phyloP scores from a whole-genome alignment of 2,113 vertebrate species.

The Verasper variegatus region DNA sequence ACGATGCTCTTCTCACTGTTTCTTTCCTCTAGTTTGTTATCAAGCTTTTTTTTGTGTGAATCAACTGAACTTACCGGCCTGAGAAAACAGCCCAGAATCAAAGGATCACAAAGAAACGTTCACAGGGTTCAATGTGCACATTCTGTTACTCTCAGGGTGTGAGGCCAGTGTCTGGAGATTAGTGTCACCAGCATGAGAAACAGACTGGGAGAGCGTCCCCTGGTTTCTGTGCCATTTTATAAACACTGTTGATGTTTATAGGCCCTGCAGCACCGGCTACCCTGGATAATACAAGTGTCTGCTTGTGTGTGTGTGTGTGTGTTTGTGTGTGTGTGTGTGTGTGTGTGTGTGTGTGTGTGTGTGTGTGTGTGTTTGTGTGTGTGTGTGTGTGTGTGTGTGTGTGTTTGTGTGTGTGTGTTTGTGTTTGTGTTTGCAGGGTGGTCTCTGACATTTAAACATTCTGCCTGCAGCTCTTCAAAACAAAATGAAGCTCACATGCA shows the following conservation, averaged over 20 bases:
- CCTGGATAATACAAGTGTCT: neutral
- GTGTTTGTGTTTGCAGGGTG: neutral
- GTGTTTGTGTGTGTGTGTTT: constrained; percentile 2
- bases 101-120: no score
- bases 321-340: no score
- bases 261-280: neutral
- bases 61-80: neutral
- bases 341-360: neutral
- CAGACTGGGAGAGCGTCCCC: no score
- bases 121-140: no score
- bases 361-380: neutral
- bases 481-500: constrained; percentile 21
- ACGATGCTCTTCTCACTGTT: no score
- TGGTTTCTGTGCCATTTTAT: no score
- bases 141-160: no score
- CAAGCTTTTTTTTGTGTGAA: neutral
- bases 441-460: constrained; percentile 36
- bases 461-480: constrained; percentile 17
- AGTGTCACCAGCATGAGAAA: no score
- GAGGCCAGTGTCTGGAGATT: no score
- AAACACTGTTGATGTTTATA: neutral
- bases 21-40: neutral
- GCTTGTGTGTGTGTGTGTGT: constrained; percentile 6
- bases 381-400: neutral
- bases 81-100: constrained; percentile 17